Base-by-base conservation (phyloP, 2,888 invertebrate genomes). In the Erebia aethiops region DNA sequence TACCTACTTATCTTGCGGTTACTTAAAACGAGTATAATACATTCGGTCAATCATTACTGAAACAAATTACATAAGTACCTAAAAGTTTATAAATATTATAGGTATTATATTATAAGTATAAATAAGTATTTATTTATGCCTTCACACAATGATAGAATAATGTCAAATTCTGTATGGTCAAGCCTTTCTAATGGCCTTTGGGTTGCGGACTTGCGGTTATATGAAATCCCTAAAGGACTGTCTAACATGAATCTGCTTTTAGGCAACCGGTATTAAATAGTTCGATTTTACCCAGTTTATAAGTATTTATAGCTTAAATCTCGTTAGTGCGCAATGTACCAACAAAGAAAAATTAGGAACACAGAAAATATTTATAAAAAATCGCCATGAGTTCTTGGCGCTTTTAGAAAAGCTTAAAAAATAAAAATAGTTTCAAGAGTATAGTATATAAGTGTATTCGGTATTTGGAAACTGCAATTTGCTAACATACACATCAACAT, bases 211-310 rank as follows among this genome's bases (percentile, higher is more conserved):
- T 84, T 88, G 91, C 82, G 91, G 92, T 88, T 86, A 84, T 85
- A 84, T 83, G 84, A 87, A 87, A 83, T 83, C 87, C 87, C 87
- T 81, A 80, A 86, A 88, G 90, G 89, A 86, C 84, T 81, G 81
- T 80, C 79, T 79, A 81, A 92, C 92, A 92, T 76, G 91, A 82
- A 81, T 92, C 89, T 84, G 89, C 92, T 92, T 91, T 92, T 87
- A 91, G 80, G 46, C 66, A 69, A 60, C 52, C 21, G 54, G 62
- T 69, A 71, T 69, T 69, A 54, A 57, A 68, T 73, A 65, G 71
- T 67, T 72, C 63, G 58, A 35, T 16, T 67, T 46, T 11, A 63
- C 63, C 14, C 26, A 63, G 63, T 51, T 63, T 10, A 52, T 51
- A 63, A 61, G 21, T 54, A 26, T 13, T n/a, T 16, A 61, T 46